phyloP scores from a whole-genome alignment of 2,888 invertebrate species.

The Horisme vitalbata region DNA sequence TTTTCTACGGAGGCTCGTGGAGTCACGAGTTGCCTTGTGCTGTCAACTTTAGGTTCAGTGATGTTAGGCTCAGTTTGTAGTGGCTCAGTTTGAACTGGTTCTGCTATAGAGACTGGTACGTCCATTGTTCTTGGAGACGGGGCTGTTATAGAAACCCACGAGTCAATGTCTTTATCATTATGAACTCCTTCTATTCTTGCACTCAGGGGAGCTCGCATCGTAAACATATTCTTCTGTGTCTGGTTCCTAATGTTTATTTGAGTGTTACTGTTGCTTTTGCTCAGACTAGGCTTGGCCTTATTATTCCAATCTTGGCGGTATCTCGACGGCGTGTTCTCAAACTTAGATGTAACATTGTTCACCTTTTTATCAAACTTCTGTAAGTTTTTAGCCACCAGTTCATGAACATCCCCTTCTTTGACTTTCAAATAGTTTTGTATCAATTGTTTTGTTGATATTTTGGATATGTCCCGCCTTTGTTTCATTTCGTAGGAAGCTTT shows the following conservation, averaged over 20 bases:
- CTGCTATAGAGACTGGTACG: constrained; percentile 37
- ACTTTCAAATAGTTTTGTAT: constrained; percentile 76
- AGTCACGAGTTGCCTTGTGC: constrained; percentile 17
- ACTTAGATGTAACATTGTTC: constrained; percentile 45
- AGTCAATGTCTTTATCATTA: constrained; percentile 74
- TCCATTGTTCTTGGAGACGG: constrained; percentile 62
- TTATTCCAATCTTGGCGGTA: constrained; percentile 67
- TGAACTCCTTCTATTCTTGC: constrained; percentile 70
- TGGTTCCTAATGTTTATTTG: constrained; percentile 51
- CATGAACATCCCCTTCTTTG: constrained; percentile 65
- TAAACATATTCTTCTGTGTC: constrained; percentile 57
- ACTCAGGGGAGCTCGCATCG: constrained; percentile 56
- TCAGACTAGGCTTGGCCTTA: constrained; percentile 42
- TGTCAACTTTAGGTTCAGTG: constrained; percentile 31
- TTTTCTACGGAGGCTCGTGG: constrained; percentile 32
- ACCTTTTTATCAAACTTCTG: constrained; percentile 59
- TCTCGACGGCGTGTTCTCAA: constrained; percentile 42
- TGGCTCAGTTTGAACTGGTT: constrained; percentile 26
- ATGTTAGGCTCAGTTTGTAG: constrained; percentile 17
- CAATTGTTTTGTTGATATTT: constrained; percentile 72
- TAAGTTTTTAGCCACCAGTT: constrained; percentile 45
- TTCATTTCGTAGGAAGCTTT: constrained; percentile 49
- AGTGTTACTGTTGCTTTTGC: constrained; percentile 40
- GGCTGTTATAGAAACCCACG: constrained; percentile 77
- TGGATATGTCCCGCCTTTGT: constrained; percentile 58